Conservation (phyloP, 2,888 invertebrate species). For the Hyles lineata region DNA sequence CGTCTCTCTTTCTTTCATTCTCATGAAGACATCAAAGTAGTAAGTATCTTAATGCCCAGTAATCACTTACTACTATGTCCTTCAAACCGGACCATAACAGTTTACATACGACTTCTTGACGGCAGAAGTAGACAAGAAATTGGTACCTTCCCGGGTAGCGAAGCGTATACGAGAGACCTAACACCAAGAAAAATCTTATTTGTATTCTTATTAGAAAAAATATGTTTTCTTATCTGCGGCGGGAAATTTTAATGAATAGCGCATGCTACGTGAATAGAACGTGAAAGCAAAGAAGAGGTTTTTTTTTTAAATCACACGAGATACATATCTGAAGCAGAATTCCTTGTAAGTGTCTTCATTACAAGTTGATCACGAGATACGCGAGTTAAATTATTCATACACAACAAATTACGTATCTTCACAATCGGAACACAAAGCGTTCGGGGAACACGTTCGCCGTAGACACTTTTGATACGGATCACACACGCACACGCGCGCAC, state of each 20-base stretch:
- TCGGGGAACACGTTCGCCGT: not conserved
- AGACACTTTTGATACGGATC: constrained; percentile 28
- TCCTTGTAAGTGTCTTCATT: constrained; percentile 27
- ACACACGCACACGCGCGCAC: constrained; percentile 20
- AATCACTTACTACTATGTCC: no score
- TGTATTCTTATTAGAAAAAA: not conserved
- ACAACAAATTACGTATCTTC: constrained; percentile 22
- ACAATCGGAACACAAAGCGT: constrained; percentile 10
- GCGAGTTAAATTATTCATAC: constrained; percentile 26
- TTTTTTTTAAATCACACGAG: not conserved
- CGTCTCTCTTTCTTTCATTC: no score
- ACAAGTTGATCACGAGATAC: constrained; percentile 24
- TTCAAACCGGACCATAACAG: no score
- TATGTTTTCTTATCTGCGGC: not conserved
- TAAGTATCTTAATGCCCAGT: no score
- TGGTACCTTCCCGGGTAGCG: no score
- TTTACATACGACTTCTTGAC: no score
- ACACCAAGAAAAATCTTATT: not conserved
- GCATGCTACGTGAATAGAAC: not conserved
- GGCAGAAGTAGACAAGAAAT: no score
- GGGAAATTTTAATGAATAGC: not conserved
- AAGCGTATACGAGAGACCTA: no score
- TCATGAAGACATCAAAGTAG: no score
- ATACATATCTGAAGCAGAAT: constrained; percentile 19
- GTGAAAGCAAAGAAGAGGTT: not conserved